Percentiles rank a stretch among this genome's conserved stretches.
These are phyloP conservation scores for Nemapogon koenigi DNA, from an alignment of 2,888 invertebrate genomes.

Conservation along the genomic window DNA sequence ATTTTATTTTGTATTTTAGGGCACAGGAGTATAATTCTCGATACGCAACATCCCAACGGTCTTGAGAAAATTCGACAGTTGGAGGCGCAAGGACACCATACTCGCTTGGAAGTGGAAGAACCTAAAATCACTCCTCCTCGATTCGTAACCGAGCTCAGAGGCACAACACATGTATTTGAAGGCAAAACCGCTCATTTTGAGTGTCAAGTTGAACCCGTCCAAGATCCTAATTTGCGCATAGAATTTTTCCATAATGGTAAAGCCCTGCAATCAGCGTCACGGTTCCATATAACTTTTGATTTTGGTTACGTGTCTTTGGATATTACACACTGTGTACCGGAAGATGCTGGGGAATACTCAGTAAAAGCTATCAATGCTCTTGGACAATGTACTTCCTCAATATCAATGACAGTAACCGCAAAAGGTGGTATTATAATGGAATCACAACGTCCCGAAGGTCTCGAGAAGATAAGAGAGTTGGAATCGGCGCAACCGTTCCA, in stretches of 20 bases:
- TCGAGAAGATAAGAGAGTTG: constrained; percentile 88
- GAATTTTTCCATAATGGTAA: constrained; percentile 94
- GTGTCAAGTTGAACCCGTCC: constrained; percentile 89
- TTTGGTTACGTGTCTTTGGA: constrained; percentile 97
- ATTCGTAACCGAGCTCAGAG: constrained; percentile 85
- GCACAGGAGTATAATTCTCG: constrained; percentile 83
- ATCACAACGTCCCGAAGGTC: constrained; percentile 92
- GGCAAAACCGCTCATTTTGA: constrained; percentile 96
- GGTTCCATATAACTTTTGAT: constrained; percentile 95
- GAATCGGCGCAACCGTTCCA: constrained; percentile 83
- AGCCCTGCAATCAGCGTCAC: constrained; percentile 86
- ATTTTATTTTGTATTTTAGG: constrained; percentile 44
- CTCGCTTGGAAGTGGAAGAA: constrained; percentile 83
- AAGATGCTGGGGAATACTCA: constrained; percentile 95
- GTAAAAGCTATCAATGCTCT: constrained; percentile 91
- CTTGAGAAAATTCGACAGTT: constrained; percentile 88
- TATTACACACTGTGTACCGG: constrained; percentile 91
- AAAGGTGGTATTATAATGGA: constrained; percentile 87
- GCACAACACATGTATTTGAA: constrained; percentile 87
- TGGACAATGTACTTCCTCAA: constrained; percentile 87
- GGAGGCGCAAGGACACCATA: constrained; percentile 85
- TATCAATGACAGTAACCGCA: constrained; percentile 81
- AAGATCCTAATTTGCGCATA: constrained; percentile 87
- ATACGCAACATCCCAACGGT: constrained; percentile 92
- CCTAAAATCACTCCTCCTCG: constrained; percentile 80